Evolutionary conservation across 2,113 vertebrate genomes (phyloP), one percentile per base, ranked within the genome.

Genomic region (Setophaga kirtlandii): DNA sequence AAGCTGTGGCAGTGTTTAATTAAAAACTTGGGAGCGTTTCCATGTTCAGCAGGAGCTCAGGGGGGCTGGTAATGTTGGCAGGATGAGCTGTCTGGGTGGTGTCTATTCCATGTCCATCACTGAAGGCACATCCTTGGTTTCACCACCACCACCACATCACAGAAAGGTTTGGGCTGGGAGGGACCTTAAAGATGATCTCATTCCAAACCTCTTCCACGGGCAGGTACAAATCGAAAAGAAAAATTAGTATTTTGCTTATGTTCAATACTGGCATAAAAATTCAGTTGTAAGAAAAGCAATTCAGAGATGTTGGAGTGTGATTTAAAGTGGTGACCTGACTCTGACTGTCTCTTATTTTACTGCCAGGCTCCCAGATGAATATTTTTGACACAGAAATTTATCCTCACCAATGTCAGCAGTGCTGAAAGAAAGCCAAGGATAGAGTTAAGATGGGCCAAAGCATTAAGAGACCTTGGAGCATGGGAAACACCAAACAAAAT

Each of bases 401-500:
- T 82, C 65, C 59, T 75, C 78, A 52, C 44, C 58, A 14, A 13
- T 46, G 67, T 69, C 75, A 90, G 83, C 65, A 79, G 27, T 4
- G 41, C 84, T 80, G 85, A 78, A 93, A 75, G 46, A 31, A 87
- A 92, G 52, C 46, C 68, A 67, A 12, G 22, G 47, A 83, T 77
- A 91, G 47, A 89, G 49, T 67, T 89, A 82, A 77, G 59, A 73
- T 24, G 33, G 64, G 35, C 58, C 67, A 65, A 69, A 44, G 39
- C 55, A 44, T 19, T 79, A 58, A 77, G 35, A 91, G 62, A 44
- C 71, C 71, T 71, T 59, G 59, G 73, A 86, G 42, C 41, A 49
- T 13, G 49, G 60, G 71, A 93, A 96, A 90, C 44, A 63, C 68
- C 76, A 88, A 89, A 87, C 39, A 67, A 81, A 93, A 86, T 39